Percentiles rank a stretch among this genome's conserved stretches.
Evolutionary conservation across 2,113 vertebrate species (phyloP).

Genomic region (Hepsetus odoe): DNA sequence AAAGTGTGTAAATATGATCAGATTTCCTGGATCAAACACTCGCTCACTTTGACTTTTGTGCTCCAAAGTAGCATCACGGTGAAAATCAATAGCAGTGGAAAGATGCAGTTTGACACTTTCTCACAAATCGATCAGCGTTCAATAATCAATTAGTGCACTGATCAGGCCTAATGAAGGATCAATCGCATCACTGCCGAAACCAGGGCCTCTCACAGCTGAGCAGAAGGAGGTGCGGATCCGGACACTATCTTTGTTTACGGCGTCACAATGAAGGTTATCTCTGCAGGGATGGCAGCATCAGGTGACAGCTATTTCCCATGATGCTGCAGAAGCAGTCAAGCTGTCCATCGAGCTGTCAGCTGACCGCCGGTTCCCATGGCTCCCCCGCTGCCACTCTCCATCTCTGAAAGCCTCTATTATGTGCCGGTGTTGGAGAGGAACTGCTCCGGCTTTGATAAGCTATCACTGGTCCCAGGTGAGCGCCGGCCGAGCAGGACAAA

Average conservation of each 20-base stretch:
- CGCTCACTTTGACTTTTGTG: no score
- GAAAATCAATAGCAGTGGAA: neutral
- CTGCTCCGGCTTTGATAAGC: constrained; percentile 99
- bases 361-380: constrained; percentile 92
- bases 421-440: constrained; percentile 83
- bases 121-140: constrained; percentile 25
- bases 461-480: constrained; percentile 99
- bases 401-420: constrained; percentile 92
- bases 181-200: constrained; percentile 51
- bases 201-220: constrained; percentile 48
- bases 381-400: constrained; percentile 82
- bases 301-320: constrained; percentile 98
- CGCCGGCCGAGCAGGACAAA: constrained; percentile 83
- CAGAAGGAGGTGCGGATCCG: constrained; percentile 65
- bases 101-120: neutral
- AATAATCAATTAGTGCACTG: constrained; percentile 70
- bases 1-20: no score
- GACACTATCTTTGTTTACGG: constrained; percentile 83
- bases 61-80: neutral
- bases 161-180: constrained; percentile 73
- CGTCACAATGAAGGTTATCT: constrained; percentile 99
- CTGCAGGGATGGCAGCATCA: constrained; percentile 86
- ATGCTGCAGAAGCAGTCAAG: constrained; percentile 95
- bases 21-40: no score
- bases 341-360: constrained; percentile 94